Percentiles rank a stretch among this genome's conserved stretches.
phyloP scores from a whole-genome alignment of 92 coral and sea anemone species.

The Galaxea fascicularis region DNA sequence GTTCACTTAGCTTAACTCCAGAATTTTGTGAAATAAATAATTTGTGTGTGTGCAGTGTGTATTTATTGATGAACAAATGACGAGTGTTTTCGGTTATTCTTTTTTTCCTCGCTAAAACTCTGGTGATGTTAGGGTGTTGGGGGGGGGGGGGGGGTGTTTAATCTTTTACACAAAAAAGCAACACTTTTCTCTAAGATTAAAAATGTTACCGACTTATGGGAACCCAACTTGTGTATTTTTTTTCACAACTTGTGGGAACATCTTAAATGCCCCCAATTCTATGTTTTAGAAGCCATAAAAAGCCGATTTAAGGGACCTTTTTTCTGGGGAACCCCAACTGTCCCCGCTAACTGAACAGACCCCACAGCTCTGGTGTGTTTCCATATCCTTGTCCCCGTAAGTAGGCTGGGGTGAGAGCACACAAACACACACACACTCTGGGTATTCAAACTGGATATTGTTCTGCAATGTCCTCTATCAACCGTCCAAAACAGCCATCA shows the following conservation, averaged over 20 bases:
- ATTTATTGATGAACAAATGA: conserved; percentile 26
- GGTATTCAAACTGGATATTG: too few species aligned
- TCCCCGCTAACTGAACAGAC: conserved; percentile 37
- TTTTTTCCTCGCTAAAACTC: conserved; percentile 18
- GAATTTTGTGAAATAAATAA: conserved; percentile 26
- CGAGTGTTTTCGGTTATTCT: conserved; percentile 24
- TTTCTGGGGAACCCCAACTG: conserved; percentile 21
- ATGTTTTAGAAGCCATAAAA: conserved; percentile 27
- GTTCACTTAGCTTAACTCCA: conserved; percentile 10
- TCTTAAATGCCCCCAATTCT: conserved; percentile 19
- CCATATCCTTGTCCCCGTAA: conserved; percentile 25
- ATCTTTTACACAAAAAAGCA: conserved; percentile 28
- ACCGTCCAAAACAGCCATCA: too few species aligned
- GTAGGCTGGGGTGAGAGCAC: conserved; percentile 20
- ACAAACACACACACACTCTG: too few species aligned
- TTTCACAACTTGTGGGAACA: conserved; percentile 26
- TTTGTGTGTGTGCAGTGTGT: conserved; percentile 33
- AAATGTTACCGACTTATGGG: conserved; percentile 27
- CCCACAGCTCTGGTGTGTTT: conserved; percentile 28
- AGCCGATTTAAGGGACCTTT: conserved; percentile 26
- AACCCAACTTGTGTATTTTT: conserved; percentile 23
- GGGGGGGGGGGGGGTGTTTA: conserved; percentile 19
- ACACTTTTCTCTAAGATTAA: conserved; percentile 33
- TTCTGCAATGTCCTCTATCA: too few species aligned
- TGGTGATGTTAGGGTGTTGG: conserved; percentile 15